A percentile compares a stretch with the other conserved stretches of the same genome.
Conservation (phyloP, 2,113 vertebrate species). For the Rafetus swinhoei region DNA sequence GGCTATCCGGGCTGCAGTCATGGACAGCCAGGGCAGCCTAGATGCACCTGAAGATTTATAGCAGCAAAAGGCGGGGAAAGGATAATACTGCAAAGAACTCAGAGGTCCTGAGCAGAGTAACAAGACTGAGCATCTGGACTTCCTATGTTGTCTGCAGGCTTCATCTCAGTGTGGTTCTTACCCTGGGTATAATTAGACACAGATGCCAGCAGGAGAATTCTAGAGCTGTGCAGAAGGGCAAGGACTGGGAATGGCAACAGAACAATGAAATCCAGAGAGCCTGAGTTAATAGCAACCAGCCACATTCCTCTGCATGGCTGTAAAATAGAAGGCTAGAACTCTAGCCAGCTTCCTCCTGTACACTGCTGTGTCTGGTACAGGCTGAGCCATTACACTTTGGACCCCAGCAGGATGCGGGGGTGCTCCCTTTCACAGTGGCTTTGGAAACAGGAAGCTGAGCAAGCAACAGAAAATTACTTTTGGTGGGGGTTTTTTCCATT, state of each 20-base stretch:
- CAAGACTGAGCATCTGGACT: background rate
- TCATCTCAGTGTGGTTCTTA: background rate
- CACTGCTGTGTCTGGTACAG: background rate
- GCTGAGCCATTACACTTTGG: background rate
- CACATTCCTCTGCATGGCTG: background rate
- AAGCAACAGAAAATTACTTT: background rate
- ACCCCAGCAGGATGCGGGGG: background rate
- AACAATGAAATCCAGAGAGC: background rate
- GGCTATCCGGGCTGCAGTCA: background rate
- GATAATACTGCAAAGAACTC: background rate
- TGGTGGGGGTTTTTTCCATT: background rate
- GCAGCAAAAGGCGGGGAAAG: background rate
- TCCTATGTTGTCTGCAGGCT: background rate
- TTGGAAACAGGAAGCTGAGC: background rate
- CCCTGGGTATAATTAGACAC: background rate
- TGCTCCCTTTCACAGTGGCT: background rate
- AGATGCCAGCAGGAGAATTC: background rate
- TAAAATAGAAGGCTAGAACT: background rate
- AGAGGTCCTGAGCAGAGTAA: background rate
- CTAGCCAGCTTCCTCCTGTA: background rate
- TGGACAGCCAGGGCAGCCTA: rapidly evolving
- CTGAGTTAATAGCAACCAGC: background rate
- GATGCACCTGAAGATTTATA: background rate
- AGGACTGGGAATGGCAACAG: background rate
- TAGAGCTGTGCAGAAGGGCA: background rate